A percentile compares a stretch with the other conserved stretches of the same genome.
Conservation (phyloP, 2,797 vertebrate species). For the Spheniscus humboldti region DNA sequence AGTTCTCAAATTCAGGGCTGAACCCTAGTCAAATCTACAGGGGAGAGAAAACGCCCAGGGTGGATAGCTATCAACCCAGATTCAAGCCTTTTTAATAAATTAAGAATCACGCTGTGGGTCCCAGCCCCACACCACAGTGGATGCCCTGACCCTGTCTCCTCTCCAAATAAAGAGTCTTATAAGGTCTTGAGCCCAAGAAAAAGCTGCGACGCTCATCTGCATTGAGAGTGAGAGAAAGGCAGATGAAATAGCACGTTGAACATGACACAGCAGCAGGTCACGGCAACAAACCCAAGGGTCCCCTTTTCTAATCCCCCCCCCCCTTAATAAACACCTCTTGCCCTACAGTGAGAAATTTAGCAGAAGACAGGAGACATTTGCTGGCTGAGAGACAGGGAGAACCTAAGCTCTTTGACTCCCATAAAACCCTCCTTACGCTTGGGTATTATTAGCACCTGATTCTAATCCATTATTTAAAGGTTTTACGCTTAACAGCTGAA, state of each 20-base stretch:
- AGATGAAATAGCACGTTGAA: not conserved
- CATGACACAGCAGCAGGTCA: not conserved
- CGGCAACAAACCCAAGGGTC: not conserved
- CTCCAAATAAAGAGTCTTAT: fast-evolving
- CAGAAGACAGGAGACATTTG: not conserved
- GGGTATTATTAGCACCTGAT: not conserved
- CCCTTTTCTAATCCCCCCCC: not conserved
- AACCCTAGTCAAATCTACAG: not conserved
- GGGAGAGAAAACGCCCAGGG: not conserved
- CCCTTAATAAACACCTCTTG: not conserved
- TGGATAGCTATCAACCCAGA: not conserved
- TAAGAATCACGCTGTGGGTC: not conserved
- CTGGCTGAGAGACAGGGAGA: not conserved
- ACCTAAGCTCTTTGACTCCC: not conserved
- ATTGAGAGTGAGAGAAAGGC: not conserved
- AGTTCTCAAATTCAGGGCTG: not conserved
- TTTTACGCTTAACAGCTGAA: not conserved
- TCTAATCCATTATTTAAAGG: not conserved
- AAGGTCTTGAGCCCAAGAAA: not conserved
- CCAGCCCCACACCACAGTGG: not conserved
- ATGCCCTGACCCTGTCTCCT: not conserved
- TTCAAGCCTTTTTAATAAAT: not conserved
- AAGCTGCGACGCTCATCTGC: fast-evolving
- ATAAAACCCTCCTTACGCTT: not conserved
- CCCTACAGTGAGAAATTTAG: not conserved